phyloP scores from a whole-genome alignment of 2,797 vertebrate species.

The Bovichtus diacanthus region DNA sequence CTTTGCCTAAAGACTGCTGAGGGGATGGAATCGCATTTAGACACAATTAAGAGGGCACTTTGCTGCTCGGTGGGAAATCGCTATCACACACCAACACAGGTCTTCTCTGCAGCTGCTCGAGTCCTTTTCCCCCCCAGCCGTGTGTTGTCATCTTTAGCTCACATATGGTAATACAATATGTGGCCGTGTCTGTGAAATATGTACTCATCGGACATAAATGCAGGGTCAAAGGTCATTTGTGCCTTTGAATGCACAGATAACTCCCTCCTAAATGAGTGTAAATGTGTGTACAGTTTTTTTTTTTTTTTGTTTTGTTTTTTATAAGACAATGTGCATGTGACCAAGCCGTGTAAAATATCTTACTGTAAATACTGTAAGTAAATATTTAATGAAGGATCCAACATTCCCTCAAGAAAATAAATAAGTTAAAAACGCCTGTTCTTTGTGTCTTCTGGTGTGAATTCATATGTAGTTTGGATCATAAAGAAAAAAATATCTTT shows the following conservation, averaged over 20 bases:
- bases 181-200: constrained; percentile 52
- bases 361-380: constrained; percentile 85
- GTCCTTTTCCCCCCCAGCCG: constrained; percentile 35
- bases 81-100: constrained; percentile 29
- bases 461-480: neutral
- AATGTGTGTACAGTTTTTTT: constrained; percentile 79
- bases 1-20: constrained; percentile 59
- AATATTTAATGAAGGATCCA: constrained; percentile 83
- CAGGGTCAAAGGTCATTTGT: constrained; percentile 84
- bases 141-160: constrained; percentile 34
- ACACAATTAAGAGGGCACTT: constrained; percentile 54
- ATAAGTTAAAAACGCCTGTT: constrained; percentile 42
- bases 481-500: neutral
- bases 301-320: constrained; percentile 53
- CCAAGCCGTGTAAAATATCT: constrained; percentile 79
- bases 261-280: constrained; percentile 79
- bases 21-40: constrained; percentile 45
- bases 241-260: constrained; percentile 83
- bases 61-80: constrained; percentile 26
- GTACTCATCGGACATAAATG: constrained; percentile 61
- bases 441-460: constrained; percentile 19
- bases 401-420: constrained; percentile 76
- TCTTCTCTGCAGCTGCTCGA: constrained; percentile 48
- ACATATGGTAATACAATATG: constrained; percentile 24
- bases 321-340: constrained; percentile 80